Percentiles rank a stretch among this genome's conserved stretches.
These are phyloP conservation scores for Bradypus variegatus DNA, from an alignment of 2,797 vertebrate genomes.

Conservation along the genomic window DNA sequence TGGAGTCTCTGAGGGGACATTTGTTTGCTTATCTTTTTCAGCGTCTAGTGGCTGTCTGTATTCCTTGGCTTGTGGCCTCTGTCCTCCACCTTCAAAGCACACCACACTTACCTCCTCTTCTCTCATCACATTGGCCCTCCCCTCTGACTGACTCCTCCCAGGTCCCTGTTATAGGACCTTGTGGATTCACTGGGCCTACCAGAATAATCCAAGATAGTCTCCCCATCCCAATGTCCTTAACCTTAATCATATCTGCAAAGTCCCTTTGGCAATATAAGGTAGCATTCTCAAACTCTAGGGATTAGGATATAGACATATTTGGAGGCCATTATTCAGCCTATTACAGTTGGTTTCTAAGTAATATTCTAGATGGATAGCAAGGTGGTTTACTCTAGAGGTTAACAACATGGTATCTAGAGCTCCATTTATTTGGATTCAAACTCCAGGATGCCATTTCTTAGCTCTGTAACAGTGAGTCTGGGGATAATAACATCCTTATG, in stretches of 20 bases:
- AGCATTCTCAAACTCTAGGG: not conserved
- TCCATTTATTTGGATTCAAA: not conserved
- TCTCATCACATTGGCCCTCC: not conserved
- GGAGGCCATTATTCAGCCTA: not conserved
- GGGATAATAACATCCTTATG: not conserved
- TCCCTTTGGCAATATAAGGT: not conserved
- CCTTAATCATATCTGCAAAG: not conserved
- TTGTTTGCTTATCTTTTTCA: not conserved
- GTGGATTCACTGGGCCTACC: not conserved
- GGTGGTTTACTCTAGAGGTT: not conserved
- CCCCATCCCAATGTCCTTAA: not conserved
- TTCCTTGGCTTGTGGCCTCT: not conserved
- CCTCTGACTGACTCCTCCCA: not conserved
- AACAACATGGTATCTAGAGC: not conserved
- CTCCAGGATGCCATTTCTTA: not conserved
- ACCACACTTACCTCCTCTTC: not conserved
- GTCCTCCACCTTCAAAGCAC: not conserved
- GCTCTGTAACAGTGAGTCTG: not conserved
- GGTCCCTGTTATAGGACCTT: not conserved
- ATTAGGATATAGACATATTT: not conserved
- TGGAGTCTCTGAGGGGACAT: not conserved
- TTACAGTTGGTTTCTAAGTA: not conserved
- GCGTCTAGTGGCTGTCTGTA: not conserved
- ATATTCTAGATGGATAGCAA: not conserved
- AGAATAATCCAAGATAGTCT: not conserved